phyloP scores from a whole-genome alignment of 2,113 vertebrate genomes.

The Pseudopipra pipra region DNA sequence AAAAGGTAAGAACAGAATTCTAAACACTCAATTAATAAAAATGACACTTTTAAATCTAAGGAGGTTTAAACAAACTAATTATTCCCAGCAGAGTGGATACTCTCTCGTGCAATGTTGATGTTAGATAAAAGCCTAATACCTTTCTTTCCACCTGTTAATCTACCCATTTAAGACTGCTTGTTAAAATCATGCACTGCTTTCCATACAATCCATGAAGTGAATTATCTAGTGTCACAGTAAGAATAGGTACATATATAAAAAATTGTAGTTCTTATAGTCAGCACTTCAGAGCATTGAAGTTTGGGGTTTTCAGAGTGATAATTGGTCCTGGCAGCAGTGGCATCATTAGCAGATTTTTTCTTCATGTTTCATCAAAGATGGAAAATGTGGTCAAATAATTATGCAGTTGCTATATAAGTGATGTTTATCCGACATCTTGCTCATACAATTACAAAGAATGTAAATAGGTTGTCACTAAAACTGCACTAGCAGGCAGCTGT shows the following conservation, averaged over 20 bases:
- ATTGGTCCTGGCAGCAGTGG: neutral
- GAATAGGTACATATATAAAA: neutral
- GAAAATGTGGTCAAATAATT: conserved; percentile 26
- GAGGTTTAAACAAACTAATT: conserved; percentile 13
- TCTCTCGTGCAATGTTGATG: neutral
- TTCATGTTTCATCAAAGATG: conserved; percentile 18
- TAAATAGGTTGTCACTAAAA: conserved; percentile 17
- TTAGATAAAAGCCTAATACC: neutral
- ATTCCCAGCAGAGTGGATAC: neutral
- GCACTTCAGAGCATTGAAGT: neutral
- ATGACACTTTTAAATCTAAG: neutral
- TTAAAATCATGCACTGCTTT: neutral
- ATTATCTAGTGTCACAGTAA: neutral
- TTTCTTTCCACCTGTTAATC: neutral
- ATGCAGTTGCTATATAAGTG: neutral
- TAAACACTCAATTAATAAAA: conserved; percentile 9
- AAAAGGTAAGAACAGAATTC: neutral
- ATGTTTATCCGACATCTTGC: conserved; percentile 5
- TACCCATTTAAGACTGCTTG: neutral
- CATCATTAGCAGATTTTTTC: neutral
- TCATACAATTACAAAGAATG: neutral
- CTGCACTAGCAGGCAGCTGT: neutral
- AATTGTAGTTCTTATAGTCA: neutral
- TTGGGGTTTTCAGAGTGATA: neutral
- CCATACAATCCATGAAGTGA: neutral